Conservation (phyloP, 2,888 invertebrate genomes). For the Chalcosyrphus nemorum region DNA sequence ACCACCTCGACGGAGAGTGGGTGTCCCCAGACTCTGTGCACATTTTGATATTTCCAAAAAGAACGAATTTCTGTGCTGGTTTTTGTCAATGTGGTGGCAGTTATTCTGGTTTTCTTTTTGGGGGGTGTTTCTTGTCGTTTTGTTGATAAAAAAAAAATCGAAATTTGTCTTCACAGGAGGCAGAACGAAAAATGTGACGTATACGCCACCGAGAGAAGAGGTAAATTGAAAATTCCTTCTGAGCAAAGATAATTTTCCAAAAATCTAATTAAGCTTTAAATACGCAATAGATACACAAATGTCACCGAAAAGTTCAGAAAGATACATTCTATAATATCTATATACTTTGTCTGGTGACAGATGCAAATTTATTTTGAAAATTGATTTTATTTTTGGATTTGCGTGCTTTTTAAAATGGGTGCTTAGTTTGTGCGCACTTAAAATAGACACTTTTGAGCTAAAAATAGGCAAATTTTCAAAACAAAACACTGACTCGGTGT, state of each 20-base stretch:
- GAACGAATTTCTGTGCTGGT: not conserved
- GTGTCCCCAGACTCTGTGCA: constrained; percentile 31
- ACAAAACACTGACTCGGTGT: not conserved
- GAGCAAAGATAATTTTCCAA: constrained; percentile 1
- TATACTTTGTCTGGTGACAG: constrained; percentile 20
- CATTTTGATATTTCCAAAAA: constrained; percentile 38
- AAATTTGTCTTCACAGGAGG: not conserved
- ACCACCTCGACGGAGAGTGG: constrained; percentile 32
- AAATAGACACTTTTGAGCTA: constrained; percentile 10
- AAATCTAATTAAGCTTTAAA: constrained; percentile 18
- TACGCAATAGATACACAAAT: constrained; percentile 15
- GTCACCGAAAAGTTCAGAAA: not conserved
- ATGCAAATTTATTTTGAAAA: constrained; percentile 46
- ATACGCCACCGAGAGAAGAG: constrained; percentile 4
- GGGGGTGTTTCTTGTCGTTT: not conserved
- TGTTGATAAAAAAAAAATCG: constrained; percentile 9
- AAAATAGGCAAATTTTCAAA: not conserved
- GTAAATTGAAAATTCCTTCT: not conserved
- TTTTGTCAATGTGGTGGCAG: not conserved
- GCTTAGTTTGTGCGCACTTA: not conserved
- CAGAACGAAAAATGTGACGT: constrained; percentile 37
- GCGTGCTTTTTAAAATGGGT: not conserved
- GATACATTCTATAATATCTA: not conserved
- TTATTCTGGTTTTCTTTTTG: constrained; percentile 18
- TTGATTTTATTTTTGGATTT: constrained; percentile 34